These are phyloP conservation scores for Netelia fuscicornis DNA, from an alignment of 2,888 invertebrate species.

Conservation along the genomic window DNA sequence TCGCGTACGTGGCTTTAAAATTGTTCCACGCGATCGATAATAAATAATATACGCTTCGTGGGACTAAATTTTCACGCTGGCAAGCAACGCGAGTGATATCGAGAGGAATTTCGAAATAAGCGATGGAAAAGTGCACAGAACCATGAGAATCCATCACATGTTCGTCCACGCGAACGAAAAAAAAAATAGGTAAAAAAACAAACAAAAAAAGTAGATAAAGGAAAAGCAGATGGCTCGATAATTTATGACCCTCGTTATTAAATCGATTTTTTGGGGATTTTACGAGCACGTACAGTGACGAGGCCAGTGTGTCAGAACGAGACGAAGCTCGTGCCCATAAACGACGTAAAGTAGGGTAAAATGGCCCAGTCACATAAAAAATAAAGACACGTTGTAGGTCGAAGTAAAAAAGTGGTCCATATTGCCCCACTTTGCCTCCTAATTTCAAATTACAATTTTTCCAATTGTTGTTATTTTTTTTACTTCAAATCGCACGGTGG, in stretches of 20 bases:
- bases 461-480: not conserved
- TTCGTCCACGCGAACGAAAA: conserved; percentile 26
- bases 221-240: conserved; percentile 39
- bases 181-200: not conserved
- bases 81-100: conserved; percentile 19
- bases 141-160: conserved; percentile 31
- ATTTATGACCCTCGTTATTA: conserved; percentile 42
- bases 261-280: conserved; percentile 55
- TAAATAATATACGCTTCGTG: too few relatives aligned
- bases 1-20: too few relatives aligned
- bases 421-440: not conserved
- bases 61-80: not conserved
- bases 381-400: too few relatives aligned
- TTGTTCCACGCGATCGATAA: too few relatives aligned
- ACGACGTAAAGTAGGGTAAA: too few relatives aligned
- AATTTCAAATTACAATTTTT: not conserved
- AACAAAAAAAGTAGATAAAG: not conserved
- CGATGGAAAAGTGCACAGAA: conserved; percentile 16
- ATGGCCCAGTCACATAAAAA: too few relatives aligned
- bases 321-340: conserved; percentile 2
- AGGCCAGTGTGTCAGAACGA: conserved; percentile 62
- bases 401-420: not conserved
- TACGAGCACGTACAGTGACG: conserved; percentile 12
- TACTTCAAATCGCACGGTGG: not conserved
- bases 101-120: conserved; percentile 22